A percentile compares a stretch with the other conserved stretches of the same genome.
These are phyloP conservation scores for Microtus agrestis DNA, from an alignment of 2,797 vertebrate genomes.

Conservation along the genomic window DNA sequence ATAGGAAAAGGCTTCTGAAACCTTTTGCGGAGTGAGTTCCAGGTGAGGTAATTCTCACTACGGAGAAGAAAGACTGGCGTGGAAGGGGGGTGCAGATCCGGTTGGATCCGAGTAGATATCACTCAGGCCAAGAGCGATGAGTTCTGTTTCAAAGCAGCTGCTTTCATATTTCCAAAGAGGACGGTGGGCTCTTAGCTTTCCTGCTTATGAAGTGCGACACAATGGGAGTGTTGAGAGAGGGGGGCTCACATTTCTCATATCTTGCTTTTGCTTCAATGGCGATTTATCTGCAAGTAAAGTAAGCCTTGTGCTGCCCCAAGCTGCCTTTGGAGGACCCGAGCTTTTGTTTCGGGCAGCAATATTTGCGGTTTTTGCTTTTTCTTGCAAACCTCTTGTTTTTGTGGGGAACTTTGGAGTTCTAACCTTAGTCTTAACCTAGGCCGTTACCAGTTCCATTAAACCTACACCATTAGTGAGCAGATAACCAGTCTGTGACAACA, in stretches of 20 bases:
- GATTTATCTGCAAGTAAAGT: conserved; percentile 61
- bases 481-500: neutral
- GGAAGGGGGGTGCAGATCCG: conserved; percentile 33
- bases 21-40: conserved; percentile 66
- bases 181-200: conserved; percentile 51
- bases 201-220: conserved; percentile 74
- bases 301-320: neutral
- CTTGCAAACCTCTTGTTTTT: neutral
- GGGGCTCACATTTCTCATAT: conserved; percentile 60
- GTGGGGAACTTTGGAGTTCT: neutral
- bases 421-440: neutral
- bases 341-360: neutral
- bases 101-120: conserved; percentile 65
- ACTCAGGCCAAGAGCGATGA: neutral
- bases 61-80: conserved; percentile 37
- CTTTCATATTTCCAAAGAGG: conserved; percentile 36
- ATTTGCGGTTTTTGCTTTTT: neutral
- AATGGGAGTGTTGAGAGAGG: conserved; percentile 66
- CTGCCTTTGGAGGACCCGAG: neutral
- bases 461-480: neutral
- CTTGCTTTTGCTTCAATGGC: conserved; percentile 51
- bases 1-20: conserved; percentile 56
- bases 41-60: conserved; percentile 55
- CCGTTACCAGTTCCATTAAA: neutral
- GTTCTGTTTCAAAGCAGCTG: neutral